Conservation (phyloP, 1,140 invertebrate genomes). For the Zelostemma sp. region DNA sequence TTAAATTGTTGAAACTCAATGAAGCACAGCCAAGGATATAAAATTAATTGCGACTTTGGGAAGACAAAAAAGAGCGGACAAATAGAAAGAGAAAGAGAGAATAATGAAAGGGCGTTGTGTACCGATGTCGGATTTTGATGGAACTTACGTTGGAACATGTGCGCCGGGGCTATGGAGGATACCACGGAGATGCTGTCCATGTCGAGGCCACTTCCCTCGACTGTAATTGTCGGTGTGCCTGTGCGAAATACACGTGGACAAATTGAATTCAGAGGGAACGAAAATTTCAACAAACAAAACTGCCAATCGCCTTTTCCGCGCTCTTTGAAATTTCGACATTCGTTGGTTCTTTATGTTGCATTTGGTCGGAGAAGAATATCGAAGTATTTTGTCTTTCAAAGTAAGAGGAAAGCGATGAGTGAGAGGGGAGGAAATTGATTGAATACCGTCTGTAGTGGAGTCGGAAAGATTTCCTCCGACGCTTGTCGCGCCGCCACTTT, state of each 20-base stretch:
- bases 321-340: background rate
- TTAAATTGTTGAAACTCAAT: too few species aligned
- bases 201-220: constrained; percentile 77
- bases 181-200: constrained; percentile 81
- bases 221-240: constrained; percentile 77
- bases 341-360: constrained; percentile 47
- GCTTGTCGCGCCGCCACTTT: constrained; percentile 80
- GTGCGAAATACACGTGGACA: constrained; percentile 60
- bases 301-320: background rate
- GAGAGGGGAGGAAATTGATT: background rate
- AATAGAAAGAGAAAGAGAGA: constrained; percentile 7
- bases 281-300: constrained; percentile 23
- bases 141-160: constrained; percentile 86
- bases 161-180: constrained; percentile 79
- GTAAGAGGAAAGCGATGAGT: background rate
- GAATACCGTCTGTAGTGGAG: constrained; percentile 79
- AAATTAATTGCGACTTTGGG: too few species aligned
- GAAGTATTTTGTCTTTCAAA: background rate
- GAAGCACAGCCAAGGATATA: too few species aligned
- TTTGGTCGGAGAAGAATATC: constrained; percentile 7
- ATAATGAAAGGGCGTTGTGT: constrained; percentile 9
- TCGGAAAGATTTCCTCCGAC: constrained; percentile 82
- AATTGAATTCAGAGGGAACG: constrained; percentile 24
- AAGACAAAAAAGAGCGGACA: background rate
- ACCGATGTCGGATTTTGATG: constrained; percentile 25